Base-by-base conservation (phyloP, 2,797 vertebrate genomes). In the Spondyliosoma cantharus region DNA sequence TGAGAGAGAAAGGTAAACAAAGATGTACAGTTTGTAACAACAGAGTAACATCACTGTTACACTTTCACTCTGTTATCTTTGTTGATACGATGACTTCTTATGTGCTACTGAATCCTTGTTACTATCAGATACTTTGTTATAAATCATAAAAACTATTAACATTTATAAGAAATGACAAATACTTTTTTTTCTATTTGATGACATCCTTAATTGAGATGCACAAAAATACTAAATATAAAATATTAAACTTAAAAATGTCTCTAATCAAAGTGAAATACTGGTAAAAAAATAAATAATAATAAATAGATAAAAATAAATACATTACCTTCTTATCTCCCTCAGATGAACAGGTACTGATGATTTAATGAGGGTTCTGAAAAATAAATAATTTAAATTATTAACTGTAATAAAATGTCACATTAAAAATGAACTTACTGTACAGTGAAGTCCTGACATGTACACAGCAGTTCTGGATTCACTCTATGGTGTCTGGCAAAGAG, bases 321-420 rank as follows among this genome's bases (percentile, higher is more conserved):
- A 74, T 83, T 92, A 93, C 93, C 91, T 89, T 87, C 14, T 84
- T 80, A 48, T 52, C 59, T 73, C 42, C 62, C 60, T 49, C 48
- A 79, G 83, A 86, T 76, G 76, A 90, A 81, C 25, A 75, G 72
- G 58, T 78, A 16, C 19, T 81, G 76, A 52, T 86, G 85, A 61
- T 80, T 22, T 77, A 29, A 73, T 76, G 77, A 85, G 52, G 67
- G 45, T 69, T 82, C 87, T 91, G 76, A 58, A 62, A 80, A 78
- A 80, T 13, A 74, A 63, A 78, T 50, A 25, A 9, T 69, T 76
- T 5, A 19, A 62, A 79, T 82, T 53, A 74, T 20, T 59, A 32
- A 57, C 20, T 61, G 42, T 49, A 71, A 63, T 66, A 24, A 63
- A 80, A 50, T 67, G 52, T 42, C 25, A 32, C 25, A 63, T 60